Percentiles rank a stretch among this genome's conserved stretches.
Conservation (phyloP, 35 echinoderm and acorn worm genomes). For the Ptychodera flava region DNA sequence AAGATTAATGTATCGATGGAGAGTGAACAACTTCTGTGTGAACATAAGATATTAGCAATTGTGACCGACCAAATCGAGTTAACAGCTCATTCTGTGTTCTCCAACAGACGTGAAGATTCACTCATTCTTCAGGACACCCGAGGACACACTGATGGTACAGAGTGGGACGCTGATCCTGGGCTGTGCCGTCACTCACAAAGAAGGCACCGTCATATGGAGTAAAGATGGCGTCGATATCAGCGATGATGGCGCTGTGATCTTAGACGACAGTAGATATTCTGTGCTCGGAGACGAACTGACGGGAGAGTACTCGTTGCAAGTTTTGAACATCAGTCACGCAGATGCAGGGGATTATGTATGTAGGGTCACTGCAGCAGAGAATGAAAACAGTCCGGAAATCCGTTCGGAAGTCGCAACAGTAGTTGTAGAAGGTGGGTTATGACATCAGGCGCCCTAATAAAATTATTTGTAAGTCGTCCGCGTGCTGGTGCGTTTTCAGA, state of each 20-base stretch:
- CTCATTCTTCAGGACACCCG: too few relatives aligned
- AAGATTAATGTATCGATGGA: too few relatives aligned
- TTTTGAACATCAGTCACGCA: slow-evolving; percentile 31
- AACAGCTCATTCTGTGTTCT: too few relatives aligned
- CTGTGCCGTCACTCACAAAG: slow-evolving; percentile 63
- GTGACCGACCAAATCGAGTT: too few relatives aligned
- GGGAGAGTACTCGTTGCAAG: slow-evolving; percentile 76
- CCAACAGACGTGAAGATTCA: too few relatives aligned
- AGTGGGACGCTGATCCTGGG: slow-evolving; percentile 38
- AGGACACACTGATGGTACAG: slow-evolving; percentile 15
- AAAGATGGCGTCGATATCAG: slow-evolving; percentile 54
- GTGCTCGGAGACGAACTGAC: slow-evolving; percentile 31
- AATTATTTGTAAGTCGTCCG: too few relatives aligned
- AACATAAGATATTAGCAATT: too few relatives aligned
- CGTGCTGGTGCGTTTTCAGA: too few relatives aligned
- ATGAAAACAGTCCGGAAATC: slow-evolving; percentile 34
- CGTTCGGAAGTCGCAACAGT: slow-evolving; percentile 13
- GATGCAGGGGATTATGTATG: slow-evolving; percentile 63
- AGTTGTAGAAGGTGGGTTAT: not conserved
- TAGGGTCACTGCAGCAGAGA: slow-evolving; percentile 49
- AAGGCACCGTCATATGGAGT: slow-evolving; percentile 56
- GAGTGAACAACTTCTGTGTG: too few relatives aligned
- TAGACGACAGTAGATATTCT: slow-evolving; percentile 39
- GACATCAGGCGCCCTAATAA: too few relatives aligned
- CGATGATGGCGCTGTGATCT: slow-evolving; percentile 19